phyloP scores from a whole-genome alignment of 2,888 invertebrate genomes.

The Aleiodes testaceus region DNA sequence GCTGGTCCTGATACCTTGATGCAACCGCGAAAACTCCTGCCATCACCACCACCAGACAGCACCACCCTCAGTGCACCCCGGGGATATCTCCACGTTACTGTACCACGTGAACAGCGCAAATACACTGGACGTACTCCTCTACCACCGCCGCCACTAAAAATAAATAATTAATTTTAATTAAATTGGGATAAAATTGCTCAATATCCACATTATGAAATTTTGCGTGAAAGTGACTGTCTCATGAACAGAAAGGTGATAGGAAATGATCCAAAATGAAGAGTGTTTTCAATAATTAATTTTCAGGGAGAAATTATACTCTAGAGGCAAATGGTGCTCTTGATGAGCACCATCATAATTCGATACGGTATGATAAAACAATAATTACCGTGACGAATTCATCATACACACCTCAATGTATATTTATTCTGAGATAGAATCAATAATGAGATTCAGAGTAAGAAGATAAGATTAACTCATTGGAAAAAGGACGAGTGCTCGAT shows the following conservation, averaged over 20 bases:
- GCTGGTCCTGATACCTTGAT: conserved; percentile 75
- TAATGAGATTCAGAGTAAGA: conserved; percentile 50
- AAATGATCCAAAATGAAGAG: not conserved
- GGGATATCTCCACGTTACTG: conserved; percentile 84
- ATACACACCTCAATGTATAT: conserved; percentile 45
- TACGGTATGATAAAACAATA: conserved; percentile 20
- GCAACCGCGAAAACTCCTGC: conserved; percentile 81
- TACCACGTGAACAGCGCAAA: conserved; percentile 83
- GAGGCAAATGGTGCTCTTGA: not conserved
- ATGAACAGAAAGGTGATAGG: not conserved
- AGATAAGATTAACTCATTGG: conserved; percentile 10
- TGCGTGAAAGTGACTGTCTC: too few relatives aligned
- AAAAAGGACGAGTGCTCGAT: conserved; percentile 22
- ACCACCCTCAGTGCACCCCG: conserved; percentile 82
- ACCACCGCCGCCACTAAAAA: conserved; percentile 76
- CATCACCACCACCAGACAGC: conserved; percentile 75
- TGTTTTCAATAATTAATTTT: conserved; percentile 22
- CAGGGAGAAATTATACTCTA: not conserved
- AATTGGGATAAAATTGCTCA: not conserved
- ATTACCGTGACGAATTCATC: not conserved
- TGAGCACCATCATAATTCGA: not conserved
- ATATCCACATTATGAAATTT: too few relatives aligned
- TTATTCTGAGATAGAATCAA: conserved; percentile 52
- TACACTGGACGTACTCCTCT: conserved; percentile 85
- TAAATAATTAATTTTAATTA: not conserved